Evolutionary conservation across 2,888 invertebrate genomes (phyloP).

Genomic region (Ophraella communa): DNA sequence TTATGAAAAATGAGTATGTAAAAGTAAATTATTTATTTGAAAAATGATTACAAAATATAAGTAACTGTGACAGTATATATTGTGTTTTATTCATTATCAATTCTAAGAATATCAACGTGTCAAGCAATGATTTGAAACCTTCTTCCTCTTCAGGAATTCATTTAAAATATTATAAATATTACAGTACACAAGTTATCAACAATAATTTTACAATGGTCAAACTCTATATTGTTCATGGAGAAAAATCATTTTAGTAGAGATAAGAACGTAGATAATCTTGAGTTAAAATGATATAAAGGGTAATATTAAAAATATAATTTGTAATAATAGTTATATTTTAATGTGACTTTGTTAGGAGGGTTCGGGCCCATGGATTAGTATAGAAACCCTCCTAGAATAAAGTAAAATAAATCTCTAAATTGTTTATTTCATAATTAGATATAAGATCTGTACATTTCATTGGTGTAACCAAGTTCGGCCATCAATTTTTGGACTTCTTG

Average conservation of each 20-base stretch:
- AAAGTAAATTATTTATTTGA: constrained; percentile 56
- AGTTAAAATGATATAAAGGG: too few relatives aligned
- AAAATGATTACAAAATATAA: constrained; percentile 45
- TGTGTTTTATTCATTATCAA: not conserved
- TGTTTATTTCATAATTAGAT: not conserved
- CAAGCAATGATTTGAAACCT: not conserved
- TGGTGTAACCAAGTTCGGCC: not conserved
- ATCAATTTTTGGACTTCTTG: not conserved
- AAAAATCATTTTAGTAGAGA: too few relatives aligned
- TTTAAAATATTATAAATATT: not conserved
- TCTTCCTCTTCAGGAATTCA: not conserved
- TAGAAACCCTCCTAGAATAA: not conserved
- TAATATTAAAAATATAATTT: too few relatives aligned
- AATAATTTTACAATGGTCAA: too few relatives aligned
- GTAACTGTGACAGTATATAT: constrained; percentile 17
- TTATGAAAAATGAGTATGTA: constrained; percentile 43
- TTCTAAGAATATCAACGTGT: too few relatives aligned
- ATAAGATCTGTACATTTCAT: not conserved
- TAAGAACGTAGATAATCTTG: too few relatives aligned
- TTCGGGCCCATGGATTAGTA: too few relatives aligned
- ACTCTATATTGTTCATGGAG: too few relatives aligned
- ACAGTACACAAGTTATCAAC: too few relatives aligned
- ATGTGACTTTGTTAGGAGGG: too few relatives aligned
- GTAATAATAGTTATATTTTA: too few relatives aligned
- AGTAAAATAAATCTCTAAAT: not conserved